These are phyloP conservation scores for Pteropus rufus DNA, from an alignment of 2,797 vertebrate genomes.

Conservation along the genomic window DNA sequence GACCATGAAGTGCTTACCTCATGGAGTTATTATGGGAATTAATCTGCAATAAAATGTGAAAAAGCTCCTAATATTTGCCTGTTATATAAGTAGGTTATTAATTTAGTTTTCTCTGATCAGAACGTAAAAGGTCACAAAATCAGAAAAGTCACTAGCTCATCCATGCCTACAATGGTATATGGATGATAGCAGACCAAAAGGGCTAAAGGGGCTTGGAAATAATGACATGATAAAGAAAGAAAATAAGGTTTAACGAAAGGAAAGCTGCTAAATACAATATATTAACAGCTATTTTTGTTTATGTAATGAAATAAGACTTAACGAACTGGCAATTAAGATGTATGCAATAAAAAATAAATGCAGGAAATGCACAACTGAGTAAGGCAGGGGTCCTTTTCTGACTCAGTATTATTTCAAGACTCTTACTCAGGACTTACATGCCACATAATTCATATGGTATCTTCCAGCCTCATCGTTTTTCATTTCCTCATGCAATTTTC, in stretches of 20 bases:
- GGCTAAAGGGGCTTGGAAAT: neutral
- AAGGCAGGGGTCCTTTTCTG: neutral
- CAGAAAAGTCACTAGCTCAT: neutral
- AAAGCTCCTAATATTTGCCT: neutral
- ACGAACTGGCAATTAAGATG: neutral
- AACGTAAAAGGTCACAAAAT: neutral
- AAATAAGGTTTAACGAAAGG: neutral
- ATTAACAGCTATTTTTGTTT: neutral
- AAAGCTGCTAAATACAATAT: neutral
- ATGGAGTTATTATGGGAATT: neutral
- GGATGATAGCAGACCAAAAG: neutral
- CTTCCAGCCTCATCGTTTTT: neutral
- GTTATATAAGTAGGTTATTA: neutral
- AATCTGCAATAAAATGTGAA: neutral
- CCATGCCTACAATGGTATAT: neutral
- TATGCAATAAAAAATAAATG: slow-evolving; percentile 3
- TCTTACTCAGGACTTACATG: neutral
- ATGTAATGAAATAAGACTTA: neutral
- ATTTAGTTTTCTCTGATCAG: neutral
- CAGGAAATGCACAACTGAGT: neutral
- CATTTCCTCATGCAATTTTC: neutral
- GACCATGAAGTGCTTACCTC: neutral
- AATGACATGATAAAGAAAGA: neutral
- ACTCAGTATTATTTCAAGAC: neutral
- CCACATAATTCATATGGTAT: neutral